Evolutionary conservation across 2,888 invertebrate genomes (phyloP).

Genomic region (Aphidoletes aphidimyza): DNA sequence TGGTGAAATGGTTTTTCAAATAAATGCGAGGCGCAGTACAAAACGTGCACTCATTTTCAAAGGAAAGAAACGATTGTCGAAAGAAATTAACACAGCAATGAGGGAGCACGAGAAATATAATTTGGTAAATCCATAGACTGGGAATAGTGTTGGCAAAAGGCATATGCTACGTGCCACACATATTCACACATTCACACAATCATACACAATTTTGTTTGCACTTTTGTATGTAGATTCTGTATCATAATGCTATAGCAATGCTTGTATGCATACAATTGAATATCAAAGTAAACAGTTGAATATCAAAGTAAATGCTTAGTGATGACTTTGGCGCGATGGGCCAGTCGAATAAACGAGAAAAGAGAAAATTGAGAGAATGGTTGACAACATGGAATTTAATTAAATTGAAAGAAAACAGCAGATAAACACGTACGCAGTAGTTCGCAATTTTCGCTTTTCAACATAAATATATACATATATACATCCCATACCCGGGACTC

Average conservation of each 20-base stretch:
- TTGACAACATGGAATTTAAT: conserved; percentile 26
- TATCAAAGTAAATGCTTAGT: conserved; percentile 36
- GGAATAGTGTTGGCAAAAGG: conserved; percentile 11
- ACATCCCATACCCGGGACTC: neutral
- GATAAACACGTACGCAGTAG: conserved; percentile 26
- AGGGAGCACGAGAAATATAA: neutral
- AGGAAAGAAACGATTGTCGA: neutral
- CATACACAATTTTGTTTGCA: neutral
- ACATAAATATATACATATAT: no score
- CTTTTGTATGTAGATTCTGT: no score
- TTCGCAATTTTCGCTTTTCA: conserved; percentile 23
- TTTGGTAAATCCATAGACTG: conserved; percentile 39
- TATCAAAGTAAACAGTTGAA: conserved; percentile 29
- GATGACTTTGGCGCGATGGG: conserved; percentile 8
- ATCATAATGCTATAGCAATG: neutral
- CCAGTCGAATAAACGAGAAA: neutral
- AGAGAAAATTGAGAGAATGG: neutral
- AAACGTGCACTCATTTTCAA: conserved; percentile 10
- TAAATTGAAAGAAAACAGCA: conserved; percentile 31
- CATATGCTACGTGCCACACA: conserved; percentile 20
- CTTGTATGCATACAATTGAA: conserved; percentile 10
- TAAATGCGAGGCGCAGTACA: neutral
- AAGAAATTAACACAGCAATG: conserved; percentile 27
- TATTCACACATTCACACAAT: no score
- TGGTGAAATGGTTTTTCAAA: conserved; percentile 36